These are phyloP conservation scores for Sebastes trivittatus DNA, from an alignment of 2,797 vertebrate genomes.

Conservation along the genomic window DNA sequence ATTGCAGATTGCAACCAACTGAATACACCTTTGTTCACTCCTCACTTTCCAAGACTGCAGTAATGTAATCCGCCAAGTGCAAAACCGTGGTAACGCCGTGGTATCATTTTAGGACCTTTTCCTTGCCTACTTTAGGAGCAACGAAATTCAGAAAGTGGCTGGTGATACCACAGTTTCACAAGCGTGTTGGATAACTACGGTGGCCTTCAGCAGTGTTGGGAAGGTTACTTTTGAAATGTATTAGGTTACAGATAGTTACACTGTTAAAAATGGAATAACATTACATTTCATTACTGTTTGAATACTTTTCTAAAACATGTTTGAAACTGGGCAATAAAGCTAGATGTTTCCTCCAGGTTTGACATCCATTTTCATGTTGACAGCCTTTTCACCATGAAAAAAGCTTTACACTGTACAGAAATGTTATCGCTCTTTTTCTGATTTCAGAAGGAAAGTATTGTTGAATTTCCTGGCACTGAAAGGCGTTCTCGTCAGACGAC, in stretches of 20 bases:
- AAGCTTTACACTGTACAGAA: neutral
- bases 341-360: neutral
- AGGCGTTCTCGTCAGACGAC: neutral
- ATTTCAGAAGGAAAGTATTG: neutral
- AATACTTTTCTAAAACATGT: neutral
- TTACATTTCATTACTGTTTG: neutral
- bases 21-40: neutral
- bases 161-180: neutral
- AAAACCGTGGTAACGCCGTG: neutral
- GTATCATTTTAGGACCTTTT: neutral
- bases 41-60: neutral
- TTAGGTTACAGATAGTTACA: neutral
- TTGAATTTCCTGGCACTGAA: neutral
- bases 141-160: neutral
- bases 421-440: neutral
- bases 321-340: neutral
- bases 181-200: fast-evolving
- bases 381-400: neutral
- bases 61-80: neutral
- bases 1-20: neutral
- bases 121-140: neutral
- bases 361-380: neutral
- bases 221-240: neutral
- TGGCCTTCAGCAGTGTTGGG: neutral
- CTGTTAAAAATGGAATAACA: neutral